Percentiles rank a stretch among this genome's conserved stretches.
Conservation (phyloP, 2,113 vertebrate genomes). For the Ophthalmolycus amberensis region DNA sequence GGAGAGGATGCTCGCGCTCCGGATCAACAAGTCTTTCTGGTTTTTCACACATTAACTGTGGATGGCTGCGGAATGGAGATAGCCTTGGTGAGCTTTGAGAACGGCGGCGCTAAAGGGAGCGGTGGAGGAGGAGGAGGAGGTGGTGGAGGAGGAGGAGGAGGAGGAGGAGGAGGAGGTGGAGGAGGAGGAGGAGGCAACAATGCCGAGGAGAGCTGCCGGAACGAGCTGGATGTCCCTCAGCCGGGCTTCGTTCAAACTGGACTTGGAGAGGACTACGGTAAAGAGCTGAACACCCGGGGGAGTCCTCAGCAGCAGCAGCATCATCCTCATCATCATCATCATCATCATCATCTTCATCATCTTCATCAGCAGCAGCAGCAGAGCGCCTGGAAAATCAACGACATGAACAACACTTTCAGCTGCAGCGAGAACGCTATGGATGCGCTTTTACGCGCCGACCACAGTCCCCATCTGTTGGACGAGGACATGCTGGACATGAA, state of each 20-base stretch:
- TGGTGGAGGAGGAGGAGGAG: constrained; percentile 50
- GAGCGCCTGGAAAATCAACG: constrained; percentile 81
- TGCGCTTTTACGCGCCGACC: constrained; percentile 85
- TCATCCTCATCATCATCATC: constrained; percentile 24
- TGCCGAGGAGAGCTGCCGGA: constrained; percentile 75
- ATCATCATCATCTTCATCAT: neutral
- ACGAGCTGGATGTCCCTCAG: constrained; percentile 80
- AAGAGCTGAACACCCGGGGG: constrained; percentile 76
- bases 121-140: constrained; percentile 67
- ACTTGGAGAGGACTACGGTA: constrained; percentile 71
- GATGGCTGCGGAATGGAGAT: constrained; percentile 90
- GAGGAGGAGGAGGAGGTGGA: constrained; percentile 65
- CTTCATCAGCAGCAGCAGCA: constrained; percentile 38
- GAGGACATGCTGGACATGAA: constrained; percentile 84
- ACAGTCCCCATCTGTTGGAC: constrained; percentile 85
- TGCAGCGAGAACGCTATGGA: constrained; percentile 84
- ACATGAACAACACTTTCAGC: constrained; percentile 85
- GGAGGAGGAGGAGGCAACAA: constrained; percentile 58
- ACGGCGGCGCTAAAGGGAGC: constrained; percentile 85
- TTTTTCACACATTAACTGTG: constrained; percentile 55
- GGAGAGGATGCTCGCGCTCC: constrained; percentile 39
- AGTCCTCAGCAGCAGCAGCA: constrained; percentile 39
- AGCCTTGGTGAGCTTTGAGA: constrained; percentile 91
- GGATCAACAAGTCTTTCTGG: constrained; percentile 69
- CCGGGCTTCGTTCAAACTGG: constrained; percentile 72